These are phyloP conservation scores for Pangasianodon gigas DNA, from an alignment of 2,113 vertebrate species.

Conservation along the genomic window DNA sequence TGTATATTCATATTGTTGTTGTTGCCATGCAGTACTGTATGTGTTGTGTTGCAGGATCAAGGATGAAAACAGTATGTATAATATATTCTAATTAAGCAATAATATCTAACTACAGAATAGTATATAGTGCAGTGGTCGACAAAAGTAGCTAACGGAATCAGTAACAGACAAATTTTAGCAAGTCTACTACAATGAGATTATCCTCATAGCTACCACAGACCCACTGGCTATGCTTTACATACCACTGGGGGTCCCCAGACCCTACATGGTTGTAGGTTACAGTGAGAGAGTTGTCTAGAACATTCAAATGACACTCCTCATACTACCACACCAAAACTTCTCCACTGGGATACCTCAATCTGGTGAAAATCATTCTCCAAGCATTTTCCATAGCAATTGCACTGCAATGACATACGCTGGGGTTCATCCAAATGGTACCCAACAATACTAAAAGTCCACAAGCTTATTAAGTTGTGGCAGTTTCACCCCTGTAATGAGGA, in stretches of 20 bases:
- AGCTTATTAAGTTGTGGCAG: not conserved
- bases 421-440: not conserved
- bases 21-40: not conserved
- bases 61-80: not conserved
- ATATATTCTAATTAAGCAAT: not conserved
- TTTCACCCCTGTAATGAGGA: not conserved
- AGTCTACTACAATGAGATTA: not conserved
- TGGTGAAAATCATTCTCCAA: not conserved
- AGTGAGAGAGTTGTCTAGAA: not conserved
- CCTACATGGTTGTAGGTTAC: not conserved
- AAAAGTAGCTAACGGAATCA: too few relatives aligned
- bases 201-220: not conserved
- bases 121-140: too few relatives aligned
- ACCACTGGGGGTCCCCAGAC: not conserved
- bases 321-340: not conserved
- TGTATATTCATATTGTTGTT: not conserved
- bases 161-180: too few relatives aligned
- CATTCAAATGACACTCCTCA: not conserved
- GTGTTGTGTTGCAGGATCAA: not conserved
- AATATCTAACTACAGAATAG: not conserved
- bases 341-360: not conserved
- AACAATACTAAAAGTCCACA: not conserved
- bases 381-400: not conserved
- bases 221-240: not conserved
- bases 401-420: not conserved